Evolutionary conservation across 2,113 vertebrate genomes (phyloP).

Genomic region (human): DNA sequence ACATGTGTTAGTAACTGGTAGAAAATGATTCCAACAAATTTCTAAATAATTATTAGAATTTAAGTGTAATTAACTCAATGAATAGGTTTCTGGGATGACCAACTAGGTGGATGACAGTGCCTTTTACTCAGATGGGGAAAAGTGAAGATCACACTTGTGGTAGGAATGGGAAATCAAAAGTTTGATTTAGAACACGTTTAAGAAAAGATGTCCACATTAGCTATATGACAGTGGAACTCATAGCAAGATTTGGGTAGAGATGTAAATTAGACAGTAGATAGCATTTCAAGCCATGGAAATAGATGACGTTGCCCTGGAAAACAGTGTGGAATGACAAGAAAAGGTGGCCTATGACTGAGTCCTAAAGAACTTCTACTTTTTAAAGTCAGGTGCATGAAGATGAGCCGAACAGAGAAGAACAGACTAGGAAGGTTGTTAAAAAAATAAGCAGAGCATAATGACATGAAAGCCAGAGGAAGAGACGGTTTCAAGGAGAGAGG

Average conservation of each 20-base stretch:
- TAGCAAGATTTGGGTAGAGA: background rate
- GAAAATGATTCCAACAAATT: background rate
- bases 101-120: background rate
- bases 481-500: background rate
- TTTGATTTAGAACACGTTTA: background rate
- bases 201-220: background rate
- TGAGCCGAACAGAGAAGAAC: background rate
- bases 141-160: background rate
- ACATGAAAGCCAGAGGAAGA: background rate
- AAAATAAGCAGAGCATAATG: background rate
- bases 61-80: background rate
- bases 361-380: background rate
- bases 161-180: background rate
- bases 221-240: background rate
- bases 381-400: background rate
- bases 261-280: background rate
- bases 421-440: background rate
- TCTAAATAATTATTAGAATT: background rate
- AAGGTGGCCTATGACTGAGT: background rate
- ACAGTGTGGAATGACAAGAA: background rate
- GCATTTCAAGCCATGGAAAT: background rate
- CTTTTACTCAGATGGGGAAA: background rate
- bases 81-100: background rate
- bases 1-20: background rate
- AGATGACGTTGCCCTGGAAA: background rate